phyloP scores from a whole-genome alignment of 37 sponge, comb jelly and placozoan genomes.

The Crambe crambe region DNA sequence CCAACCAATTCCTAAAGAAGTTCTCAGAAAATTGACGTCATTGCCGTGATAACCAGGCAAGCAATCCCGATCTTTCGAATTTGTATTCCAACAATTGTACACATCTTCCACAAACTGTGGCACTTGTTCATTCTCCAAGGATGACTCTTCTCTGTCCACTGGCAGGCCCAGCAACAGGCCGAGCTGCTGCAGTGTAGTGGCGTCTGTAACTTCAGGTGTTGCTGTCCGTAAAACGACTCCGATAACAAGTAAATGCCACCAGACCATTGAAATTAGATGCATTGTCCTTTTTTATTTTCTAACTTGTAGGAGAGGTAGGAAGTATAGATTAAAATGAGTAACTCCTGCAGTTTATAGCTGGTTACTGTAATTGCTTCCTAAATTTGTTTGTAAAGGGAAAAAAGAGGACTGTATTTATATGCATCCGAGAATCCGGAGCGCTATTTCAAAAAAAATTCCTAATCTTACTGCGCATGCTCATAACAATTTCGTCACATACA shows the following conservation, averaged over 20 bases:
- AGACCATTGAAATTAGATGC: not conserved
- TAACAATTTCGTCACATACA: no score
- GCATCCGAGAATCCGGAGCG: no score
- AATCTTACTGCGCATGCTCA: no score
- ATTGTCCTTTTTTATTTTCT: not conserved
- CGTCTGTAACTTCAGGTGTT: not conserved
- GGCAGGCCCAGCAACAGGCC: slow-evolving; percentile 29
- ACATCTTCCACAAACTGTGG: slow-evolving; percentile 40
- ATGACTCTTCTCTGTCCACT: not conserved
- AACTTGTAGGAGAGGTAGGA: not conserved
- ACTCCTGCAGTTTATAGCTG: no score
- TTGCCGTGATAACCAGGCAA: not conserved
- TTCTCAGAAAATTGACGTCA: slow-evolving; percentile 16
- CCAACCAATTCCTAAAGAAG: slow-evolving; percentile 13
- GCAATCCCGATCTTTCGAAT: not conserved
- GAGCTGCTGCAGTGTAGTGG: not conserved
- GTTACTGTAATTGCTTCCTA: not conserved
- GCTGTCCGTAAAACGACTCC: not conserved
- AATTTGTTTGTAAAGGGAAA: not conserved
- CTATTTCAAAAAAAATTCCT: no score
- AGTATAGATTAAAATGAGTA: no score
- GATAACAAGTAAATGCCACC: not conserved
- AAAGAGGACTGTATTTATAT: no score
- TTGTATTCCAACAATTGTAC: slow-evolving; percentile 49
- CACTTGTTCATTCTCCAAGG: not conserved